Base-by-base conservation (phyloP, 2,888 invertebrate genomes). In the Lithosia quadra region DNA sequence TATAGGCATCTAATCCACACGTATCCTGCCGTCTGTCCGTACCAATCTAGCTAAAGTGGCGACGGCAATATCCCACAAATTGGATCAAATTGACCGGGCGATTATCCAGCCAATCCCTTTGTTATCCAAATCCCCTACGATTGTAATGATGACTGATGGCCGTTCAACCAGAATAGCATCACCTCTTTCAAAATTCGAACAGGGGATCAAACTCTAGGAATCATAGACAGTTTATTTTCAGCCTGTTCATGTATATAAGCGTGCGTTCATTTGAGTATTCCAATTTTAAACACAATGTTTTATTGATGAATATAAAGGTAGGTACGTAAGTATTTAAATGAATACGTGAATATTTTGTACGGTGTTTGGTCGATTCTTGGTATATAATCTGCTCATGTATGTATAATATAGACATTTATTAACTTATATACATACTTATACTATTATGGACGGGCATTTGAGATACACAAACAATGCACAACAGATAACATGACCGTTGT, bases 21-120 rank as follows among this genome's bases (percentile, higher is more conserved):
- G 75, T 85, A 89, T 92, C 91, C 92, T 89, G 91, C 84, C 85
- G 84, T 86, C 86, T 84, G 85, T 75, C 81, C 57, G 82, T 74
- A 72, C 76, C 88, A 91, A 91, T 91, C 87, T 88, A 87, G 69
- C 77, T 84, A 88, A 91, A 89, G 88, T 88, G 88, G 84, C 78
- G 80, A 80, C 83, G 83, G 80, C 69, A 83, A 79, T 78, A 81
- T 75, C 72, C 76, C 75, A 85, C 90, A 88, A 92, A 93, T 92
- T 93, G 93, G 89, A 92, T 89, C 86, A 91, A 92, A 93, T 93
- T 92, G 92, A 89, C 88, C 88, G 81, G 79, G 78, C 82, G 80
- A 34, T 68, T 65, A 67, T 71, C 78, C 69, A 74, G 85, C 85
- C 79, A 78, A 83, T 77, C 84, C 83, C 86, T 88, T 88, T 84